Evolutionary conservation across 1,140 invertebrate genomes (phyloP), one percentile per base, ranked within the genome.

Genomic region (Berghia stephanieae): DNA sequence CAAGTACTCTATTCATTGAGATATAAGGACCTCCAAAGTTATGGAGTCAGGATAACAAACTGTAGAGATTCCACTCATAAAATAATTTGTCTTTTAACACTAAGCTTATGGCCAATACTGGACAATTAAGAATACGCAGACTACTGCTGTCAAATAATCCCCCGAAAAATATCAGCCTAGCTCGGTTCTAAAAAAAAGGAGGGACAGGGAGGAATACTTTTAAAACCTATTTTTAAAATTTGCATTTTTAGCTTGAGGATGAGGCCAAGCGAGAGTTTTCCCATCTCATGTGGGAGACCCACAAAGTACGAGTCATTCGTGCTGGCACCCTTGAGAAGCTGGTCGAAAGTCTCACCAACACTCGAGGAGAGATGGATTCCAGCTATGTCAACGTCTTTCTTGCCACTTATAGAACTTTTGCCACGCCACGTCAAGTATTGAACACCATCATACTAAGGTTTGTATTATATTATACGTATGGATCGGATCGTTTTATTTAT

Each of bases 301-400:
- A 99, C 76, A 93, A 97, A 77, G 95, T 98, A 27, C 93, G 96
- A 60, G 95, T 98, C 80, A 93, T 99, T 49, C 98, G 98, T 91
- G 96, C 96, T 1, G 98, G 96, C n/a, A 98, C 96, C 0, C 92
- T 99, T 73, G 94, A 96, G 81, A 93, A 94, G 83, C 91, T 99
- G 73, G 95, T 99, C 27, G 97, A 98, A 89, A 95, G 95, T 79
- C 89, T 98, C 79, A 94, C 95, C 57, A 96, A 95, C 63, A 95
- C 97, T 84, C 95, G 97, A 85, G 96, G 96, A 42, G 96, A 98
- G 90, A 91, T 99, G 81, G 97, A 99, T 90, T 98, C 96, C 46
- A 98, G 96, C 10, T 98, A 98, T 89, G 96, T 98, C 87, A 98
- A 98, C 88, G 96, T 98, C 1, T 99, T 99, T 90, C 93, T 99